Evolutionary conservation across 2,113 vertebrate genomes (phyloP).

Genomic region (Corythoichthys intestinalis): DNA sequence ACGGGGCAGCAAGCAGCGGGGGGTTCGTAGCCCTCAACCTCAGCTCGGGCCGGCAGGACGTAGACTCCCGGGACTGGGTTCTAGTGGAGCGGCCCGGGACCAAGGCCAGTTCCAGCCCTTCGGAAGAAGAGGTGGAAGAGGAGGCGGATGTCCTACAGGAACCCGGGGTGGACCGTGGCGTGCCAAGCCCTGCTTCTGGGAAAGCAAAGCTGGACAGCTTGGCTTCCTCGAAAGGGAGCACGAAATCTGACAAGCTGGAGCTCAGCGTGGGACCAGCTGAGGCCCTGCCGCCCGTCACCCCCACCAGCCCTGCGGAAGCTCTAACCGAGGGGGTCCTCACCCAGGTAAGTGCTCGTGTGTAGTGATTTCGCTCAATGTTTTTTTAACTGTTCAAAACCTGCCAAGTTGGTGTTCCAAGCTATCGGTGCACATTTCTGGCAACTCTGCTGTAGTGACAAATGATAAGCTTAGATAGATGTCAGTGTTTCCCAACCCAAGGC

Average conservation of each 20-base stretch:
- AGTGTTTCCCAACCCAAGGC: background rate
- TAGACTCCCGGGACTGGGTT: constrained; percentile 95
- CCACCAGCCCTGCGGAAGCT: constrained; percentile 89
- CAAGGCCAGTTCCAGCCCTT: constrained; percentile 83
- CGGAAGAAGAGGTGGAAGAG: constrained; percentile 80
- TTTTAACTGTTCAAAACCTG: constrained; percentile 50
- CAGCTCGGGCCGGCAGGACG: constrained; percentile 87
- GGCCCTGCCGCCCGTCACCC: constrained; percentile 79
- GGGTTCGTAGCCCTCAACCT: constrained; percentile 93
- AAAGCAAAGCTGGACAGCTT: constrained; percentile 46
- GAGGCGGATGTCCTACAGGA: constrained; percentile 83
- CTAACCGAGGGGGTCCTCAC: constrained; percentile 90
- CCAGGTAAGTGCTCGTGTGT: constrained; percentile 77
- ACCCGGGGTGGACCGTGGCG: constrained; percentile 72
- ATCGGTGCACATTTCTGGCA: constrained; percentile 34
- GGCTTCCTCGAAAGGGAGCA: constrained; percentile 59
- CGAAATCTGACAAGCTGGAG: constrained; percentile 79
- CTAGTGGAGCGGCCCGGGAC: constrained; percentile 87
- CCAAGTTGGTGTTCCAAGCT: constrained; percentile 52
- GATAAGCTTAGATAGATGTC: constrained; percentile 29
- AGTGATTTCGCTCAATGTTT: constrained; percentile 53
- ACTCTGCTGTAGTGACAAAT: constrained; percentile 46
- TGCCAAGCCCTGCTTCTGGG: constrained; percentile 49
- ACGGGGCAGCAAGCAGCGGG: constrained; percentile 84
- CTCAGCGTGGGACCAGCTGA: constrained; percentile 74